Conservation (phyloP, 2,888 invertebrate species). For the Isotomurus palustris region DNA sequence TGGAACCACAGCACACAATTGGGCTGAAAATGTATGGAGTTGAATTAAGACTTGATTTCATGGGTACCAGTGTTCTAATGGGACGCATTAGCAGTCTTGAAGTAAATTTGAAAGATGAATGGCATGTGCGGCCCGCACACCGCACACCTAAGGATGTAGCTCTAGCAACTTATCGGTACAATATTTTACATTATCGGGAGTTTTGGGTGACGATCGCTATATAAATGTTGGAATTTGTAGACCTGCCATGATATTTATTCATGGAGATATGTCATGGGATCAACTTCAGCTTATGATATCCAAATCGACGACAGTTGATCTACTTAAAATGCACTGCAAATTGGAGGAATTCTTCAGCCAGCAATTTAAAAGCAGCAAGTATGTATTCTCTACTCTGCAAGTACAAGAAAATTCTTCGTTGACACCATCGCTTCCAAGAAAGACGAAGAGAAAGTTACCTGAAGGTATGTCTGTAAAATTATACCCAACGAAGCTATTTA, state of each 20-base stretch:
- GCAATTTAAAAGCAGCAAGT: constrained; percentile 91
- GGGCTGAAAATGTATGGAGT: constrained; percentile 76
- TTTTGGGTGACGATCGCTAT: constrained; percentile 1
- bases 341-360: constrained; percentile 96
- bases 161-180: constrained; percentile 62
- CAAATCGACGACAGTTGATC: constrained; percentile 92
- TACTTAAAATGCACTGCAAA: constrained; percentile 94
- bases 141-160: constrained; percentile 53
- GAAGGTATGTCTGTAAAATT: constrained; percentile 38
- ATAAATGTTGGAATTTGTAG: constrained; percentile 50
- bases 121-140: constrained; percentile 63
- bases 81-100: constrained; percentile 77
- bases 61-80: constrained; percentile 95
- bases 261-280: constrained; percentile 90
- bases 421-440: constrained; percentile 37
- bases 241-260: constrained; percentile 84
- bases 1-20: constrained; percentile 82
- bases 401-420: constrained; percentile 38
- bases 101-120: constrained; percentile 78
- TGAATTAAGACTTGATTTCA: constrained; percentile 91
- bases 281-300: constrained; percentile 95
- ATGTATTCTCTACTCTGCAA: constrained; percentile 53
- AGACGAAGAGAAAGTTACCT: constrained; percentile 41
- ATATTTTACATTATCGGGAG: no score
- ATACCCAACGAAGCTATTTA: neutral